Evolutionary conservation across 2,797 vertebrate genomes (phyloP).

Genomic region (Gobio occitaniae): DNA sequence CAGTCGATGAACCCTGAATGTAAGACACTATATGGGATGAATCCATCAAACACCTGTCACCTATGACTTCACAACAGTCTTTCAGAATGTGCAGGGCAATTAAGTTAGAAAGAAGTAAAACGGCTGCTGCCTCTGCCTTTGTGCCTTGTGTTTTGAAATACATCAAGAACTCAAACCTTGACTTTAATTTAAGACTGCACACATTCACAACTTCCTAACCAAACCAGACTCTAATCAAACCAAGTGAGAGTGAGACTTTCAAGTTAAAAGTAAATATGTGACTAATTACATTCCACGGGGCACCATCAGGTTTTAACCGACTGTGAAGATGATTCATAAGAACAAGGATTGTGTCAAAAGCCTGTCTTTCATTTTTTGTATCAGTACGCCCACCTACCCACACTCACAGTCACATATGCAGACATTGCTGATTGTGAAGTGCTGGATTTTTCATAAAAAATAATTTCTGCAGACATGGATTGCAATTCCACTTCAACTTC

Average conservation of each 20-base stretch:
- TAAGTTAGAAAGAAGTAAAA: neutral
- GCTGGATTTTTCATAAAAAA: neutral
- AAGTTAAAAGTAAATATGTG: slow-evolving; percentile 26
- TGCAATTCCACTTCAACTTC: slow-evolving; percentile 1
- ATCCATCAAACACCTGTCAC: neutral
- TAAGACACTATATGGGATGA: neutral
- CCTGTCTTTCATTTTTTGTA: neutral
- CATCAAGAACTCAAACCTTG: neutral
- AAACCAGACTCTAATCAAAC: slow-evolving; percentile 3
- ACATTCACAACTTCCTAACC: slow-evolving; percentile 3
- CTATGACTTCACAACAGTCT: neutral
- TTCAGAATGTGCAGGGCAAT: neutral
- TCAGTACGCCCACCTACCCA: slow-evolving; percentile 3
- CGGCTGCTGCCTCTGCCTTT: neutral
- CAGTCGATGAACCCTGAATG: neutral
- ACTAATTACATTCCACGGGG: slow-evolving; percentile 18
- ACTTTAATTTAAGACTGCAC: slow-evolving; percentile 12
- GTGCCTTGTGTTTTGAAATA: slow-evolving; percentile 18
- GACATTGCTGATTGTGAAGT: slow-evolving; percentile 21
- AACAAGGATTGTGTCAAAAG: slow-evolving; percentile 19
- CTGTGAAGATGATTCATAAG: slow-evolving; percentile 39
- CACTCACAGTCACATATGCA: neutral
- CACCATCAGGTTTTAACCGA: slow-evolving; percentile 12
- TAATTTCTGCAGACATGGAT: neutral
- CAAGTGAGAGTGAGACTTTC: neutral